phyloP scores from a whole-genome alignment of 2,888 invertebrate species.

The Tachina fera region DNA sequence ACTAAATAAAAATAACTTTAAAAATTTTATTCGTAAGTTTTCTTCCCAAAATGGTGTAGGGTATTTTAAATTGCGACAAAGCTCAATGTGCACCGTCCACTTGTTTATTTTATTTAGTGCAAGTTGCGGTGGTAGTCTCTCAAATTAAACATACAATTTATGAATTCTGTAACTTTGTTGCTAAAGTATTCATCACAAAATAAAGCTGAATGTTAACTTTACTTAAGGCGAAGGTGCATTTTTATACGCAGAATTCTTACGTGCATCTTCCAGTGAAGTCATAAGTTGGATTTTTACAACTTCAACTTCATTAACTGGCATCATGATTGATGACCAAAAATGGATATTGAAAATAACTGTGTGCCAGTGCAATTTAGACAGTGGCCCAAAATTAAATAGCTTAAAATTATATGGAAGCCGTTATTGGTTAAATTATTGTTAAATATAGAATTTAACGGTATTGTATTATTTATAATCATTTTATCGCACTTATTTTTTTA shows the following conservation, averaged over 20 bases:
- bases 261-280: neutral
- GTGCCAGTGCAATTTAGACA: neutral
- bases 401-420: too few relatives aligned
- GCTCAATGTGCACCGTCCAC: neutral
- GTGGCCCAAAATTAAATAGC: neutral
- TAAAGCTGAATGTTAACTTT: constrained; percentile 17
- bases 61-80: neutral
- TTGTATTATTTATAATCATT: too few relatives aligned
- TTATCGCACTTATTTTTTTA: too few relatives aligned
- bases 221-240: neutral
- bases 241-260: neutral
- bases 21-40: neutral
- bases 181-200: constrained; percentile 14
- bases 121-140: constrained; percentile 25
- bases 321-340: constrained; percentile 51
- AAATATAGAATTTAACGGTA: too few relatives aligned
- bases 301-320: constrained; percentile 60
- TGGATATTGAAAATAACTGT: neutral
- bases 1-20: too few relatives aligned
- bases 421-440: too few relatives aligned
- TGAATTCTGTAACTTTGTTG: constrained; percentile 9
- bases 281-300: constrained; percentile 36
- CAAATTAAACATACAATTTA: constrained; percentile 59
- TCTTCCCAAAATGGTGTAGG: neutral
- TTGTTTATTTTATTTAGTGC: neutral